Evolutionary conservation across 2,797 vertebrate species (phyloP), one percentile per base, ranked within the genome.

Genomic region (Zalophus californianus): DNA sequence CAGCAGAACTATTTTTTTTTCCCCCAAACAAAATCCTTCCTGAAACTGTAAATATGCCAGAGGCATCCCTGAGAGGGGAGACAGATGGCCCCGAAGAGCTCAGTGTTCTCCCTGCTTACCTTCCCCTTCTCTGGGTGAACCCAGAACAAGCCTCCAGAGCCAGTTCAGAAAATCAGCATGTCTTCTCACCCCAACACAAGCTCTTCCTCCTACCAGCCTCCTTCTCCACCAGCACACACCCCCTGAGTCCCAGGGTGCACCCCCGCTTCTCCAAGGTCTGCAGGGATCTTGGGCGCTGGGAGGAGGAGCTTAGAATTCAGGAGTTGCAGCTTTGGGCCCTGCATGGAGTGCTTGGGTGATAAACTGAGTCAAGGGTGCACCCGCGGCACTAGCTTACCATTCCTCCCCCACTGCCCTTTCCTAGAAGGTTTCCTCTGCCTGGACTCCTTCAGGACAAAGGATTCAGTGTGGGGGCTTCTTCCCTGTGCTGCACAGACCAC

Each of bases 161-260:
- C 44, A 9, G 3, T 44, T 72, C 50, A 70, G 84, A 86, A 79
- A 66, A 35, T 60, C 9, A 96, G 44, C 54, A 66, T 32, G 8
- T 68, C 8, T 64, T 60, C 13, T 27, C 3, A 6, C 0, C 29
- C 3, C 12, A 3, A n/a, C 7, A 10, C 20, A 0, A 54, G 52
- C 14, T 56, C 11, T 70, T 58, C 38, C 27, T 56, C 48, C n/a
- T n/a, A 23, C 14, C 8, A 4, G 7, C 23, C 29, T 5, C 32
- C 27, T 70, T 44, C 23, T 70, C 8, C 25, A 54, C 4, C 38
- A 38, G 50, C 21, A n/a, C 25, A 27, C 5, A 10, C 25, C 23
- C 73, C 83, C 52, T 27, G 25, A 58, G 60, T 21, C 56, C 66
- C 32, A 4, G n/a, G 44, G 7, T 56, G 16, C 18, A 35, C 2